These are phyloP conservation scores for Physocephala rufipes DNA, from an alignment of 2,888 invertebrate species.

Conservation along the genomic window DNA sequence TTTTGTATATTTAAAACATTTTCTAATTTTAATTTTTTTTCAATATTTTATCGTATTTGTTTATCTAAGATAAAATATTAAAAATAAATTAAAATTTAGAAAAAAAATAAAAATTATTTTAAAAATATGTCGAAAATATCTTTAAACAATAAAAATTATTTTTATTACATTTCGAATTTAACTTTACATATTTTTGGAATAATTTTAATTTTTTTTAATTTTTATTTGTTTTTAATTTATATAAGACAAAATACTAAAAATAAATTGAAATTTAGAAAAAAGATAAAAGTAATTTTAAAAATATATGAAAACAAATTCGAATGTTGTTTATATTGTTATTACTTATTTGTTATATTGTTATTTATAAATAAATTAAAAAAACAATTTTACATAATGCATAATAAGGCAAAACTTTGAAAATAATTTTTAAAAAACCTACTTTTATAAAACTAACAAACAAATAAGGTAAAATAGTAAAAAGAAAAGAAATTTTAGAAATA, in stretches of 20 bases:
- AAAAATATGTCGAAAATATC: no score
- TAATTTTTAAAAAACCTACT: constrained; percentile 9
- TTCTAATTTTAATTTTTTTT: constrained; percentile 23
- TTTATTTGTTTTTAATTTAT: constrained; percentile 14
- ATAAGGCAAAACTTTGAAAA: neutral
- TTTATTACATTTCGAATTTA: constrained; percentile 34
- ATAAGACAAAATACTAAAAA: neutral
- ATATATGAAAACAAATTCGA: no score
- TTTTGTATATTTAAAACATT: constrained; percentile 27
- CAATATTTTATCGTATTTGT: neutral
- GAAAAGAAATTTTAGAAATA: no score
- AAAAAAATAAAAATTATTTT: no score
- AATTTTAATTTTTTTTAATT: neutral
- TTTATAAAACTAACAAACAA: no score
- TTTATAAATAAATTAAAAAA: neutral
- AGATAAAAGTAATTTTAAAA: no score
- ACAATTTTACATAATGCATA: neutral
- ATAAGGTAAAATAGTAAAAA: no score
- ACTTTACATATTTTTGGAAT: constrained; percentile 24
- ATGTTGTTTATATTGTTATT: neutral
- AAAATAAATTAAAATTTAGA: no score
- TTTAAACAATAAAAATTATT: no score
- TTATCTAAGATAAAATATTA: no score
- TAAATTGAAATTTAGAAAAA: no score
- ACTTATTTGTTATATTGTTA: neutral